A percentile compares a stretch with the other conserved stretches of the same genome.
phyloP scores from a whole-genome alignment of 2,113 vertebrate species.

The Seriola aureovittata region DNA sequence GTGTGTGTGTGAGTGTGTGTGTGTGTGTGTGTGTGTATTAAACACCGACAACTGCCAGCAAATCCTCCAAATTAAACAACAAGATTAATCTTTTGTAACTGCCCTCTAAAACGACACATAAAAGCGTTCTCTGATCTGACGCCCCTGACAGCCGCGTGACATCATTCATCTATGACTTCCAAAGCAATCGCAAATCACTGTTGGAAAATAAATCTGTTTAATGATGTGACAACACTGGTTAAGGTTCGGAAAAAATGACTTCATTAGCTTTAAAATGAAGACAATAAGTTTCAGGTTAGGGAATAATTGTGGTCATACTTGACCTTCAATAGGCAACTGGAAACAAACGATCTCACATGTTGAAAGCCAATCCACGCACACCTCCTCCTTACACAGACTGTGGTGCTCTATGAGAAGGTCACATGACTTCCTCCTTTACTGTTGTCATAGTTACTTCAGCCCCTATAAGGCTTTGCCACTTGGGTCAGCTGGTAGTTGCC shows the following conservation, averaged over 20 bases:
- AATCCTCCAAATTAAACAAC: too few relatives aligned
- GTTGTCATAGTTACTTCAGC: not conserved
- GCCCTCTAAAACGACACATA: not conserved
- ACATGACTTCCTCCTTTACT: not conserved
- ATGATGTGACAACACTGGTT: too few relatives aligned
- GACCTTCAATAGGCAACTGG: too few relatives aligned
- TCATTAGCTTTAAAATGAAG: not conserved
- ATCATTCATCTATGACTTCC: not conserved
- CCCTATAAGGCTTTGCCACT: too few relatives aligned
- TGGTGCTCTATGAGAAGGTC: not conserved
- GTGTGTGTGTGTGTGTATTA: not conserved
- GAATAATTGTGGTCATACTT: too few relatives aligned
- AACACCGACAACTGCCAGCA: too few relatives aligned
- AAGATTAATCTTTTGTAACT: not conserved
- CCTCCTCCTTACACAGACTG: not conserved
- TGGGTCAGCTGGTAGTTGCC: too few relatives aligned
- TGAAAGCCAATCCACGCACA: not conserved
- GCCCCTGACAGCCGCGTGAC: too few relatives aligned
- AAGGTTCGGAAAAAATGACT: too few relatives aligned
- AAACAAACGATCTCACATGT: too few relatives aligned
- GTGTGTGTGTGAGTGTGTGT: not conserved
- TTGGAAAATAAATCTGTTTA: not conserved
- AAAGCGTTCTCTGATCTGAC: not conserved
- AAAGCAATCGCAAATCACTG: not conserved
- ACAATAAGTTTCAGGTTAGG: not conserved